phyloP scores from a whole-genome alignment of 2,888 invertebrate genomes.

The Proisotoma minuta region DNA sequence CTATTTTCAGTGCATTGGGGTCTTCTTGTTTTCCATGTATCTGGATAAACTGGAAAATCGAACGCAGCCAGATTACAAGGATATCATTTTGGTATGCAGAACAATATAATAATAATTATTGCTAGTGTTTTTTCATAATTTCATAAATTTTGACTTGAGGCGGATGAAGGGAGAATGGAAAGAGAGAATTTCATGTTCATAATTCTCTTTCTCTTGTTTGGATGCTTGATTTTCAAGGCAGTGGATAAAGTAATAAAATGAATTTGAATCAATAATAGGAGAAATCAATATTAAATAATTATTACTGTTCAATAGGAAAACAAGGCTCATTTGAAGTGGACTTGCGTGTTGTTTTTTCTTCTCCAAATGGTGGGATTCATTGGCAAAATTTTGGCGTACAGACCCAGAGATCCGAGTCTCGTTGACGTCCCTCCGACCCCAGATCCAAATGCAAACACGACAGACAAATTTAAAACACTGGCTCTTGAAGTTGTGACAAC shows the following conservation, averaged over 20 bases:
- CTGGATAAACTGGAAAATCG: conserved; percentile 29
- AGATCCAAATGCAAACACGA: conserved; percentile 2
- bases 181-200: too few species aligned
- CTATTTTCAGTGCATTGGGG: conserved; percentile 25
- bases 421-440: neutral
- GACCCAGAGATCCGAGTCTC: neutral
- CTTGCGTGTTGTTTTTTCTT: conserved; percentile 27
- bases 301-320: conserved; percentile 20
- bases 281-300: neutral
- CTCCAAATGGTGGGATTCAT: conserved; percentile 30
- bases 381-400: neutral
- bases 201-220: conserved; percentile 25
- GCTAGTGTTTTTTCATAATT: neutral
- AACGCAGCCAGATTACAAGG: conserved; percentile 20
- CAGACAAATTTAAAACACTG: conserved; percentile 13
- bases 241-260: conserved; percentile 28
- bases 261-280: neutral
- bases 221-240: conserved; percentile 33
- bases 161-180: too few species aligned
- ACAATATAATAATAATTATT: too few species aligned
- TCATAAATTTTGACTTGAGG: too few species aligned
- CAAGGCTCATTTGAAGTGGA: conserved; percentile 30
- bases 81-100: conserved; percentile 1
- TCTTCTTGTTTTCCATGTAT: conserved; percentile 28
- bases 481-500: conserved; percentile 19